Base-by-base conservation (phyloP, 2,113 vertebrate species). In the Cichladusa arquata region DNA sequence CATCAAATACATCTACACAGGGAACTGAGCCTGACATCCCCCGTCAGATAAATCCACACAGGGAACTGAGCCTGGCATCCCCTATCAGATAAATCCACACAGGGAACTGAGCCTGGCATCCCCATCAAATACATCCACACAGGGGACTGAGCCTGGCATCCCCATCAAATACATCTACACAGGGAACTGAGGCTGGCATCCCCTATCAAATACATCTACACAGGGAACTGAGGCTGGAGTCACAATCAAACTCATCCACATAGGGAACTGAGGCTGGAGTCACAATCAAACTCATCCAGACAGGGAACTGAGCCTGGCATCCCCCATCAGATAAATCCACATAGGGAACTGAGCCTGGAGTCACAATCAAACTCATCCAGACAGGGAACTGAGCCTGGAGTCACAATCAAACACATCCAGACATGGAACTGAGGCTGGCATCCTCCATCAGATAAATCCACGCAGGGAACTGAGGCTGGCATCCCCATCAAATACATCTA, bases 381-480 rank as follows among this genome's bases (percentile, higher is more conserved):
- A 64, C 36, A 36, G 36, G 36, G 36, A 36, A 3, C 34, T 40
- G 57, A 5, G 19, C 5, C 10, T n/a, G 13, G 38, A n/a, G n/a
- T n/a, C n/a, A n/a, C n/a, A n/a, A n/a, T n/a, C n/a, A n/a, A n/a
- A n/a, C n/a, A n/a, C n/a, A n/a, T n/a, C n/a, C n/a, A n/a, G n/a
- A n/a, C n/a, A n/a, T n/a, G n/a, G n/a, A n/a, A 3, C 34, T 40
- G 57, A 5, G 19, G 7, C 10, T n/a, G 13, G 38, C 1, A 2
- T 24, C 4, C 4, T 36, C 36, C 36, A 36, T 36, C 3, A 62
- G 26, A 13, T 0, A 20, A 8, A n/a, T 40, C 34, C 2, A 12
- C 12, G 50, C 1, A 1, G 34, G 34, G 57, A 61, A 3, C 34
- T 40, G 57, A 5, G 19, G 7, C 10, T n/a, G 13, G 38, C 1